Evolutionary conservation across 2,797 vertebrate genomes (phyloP).

Genomic region (Sparidentex hasta): DNA sequence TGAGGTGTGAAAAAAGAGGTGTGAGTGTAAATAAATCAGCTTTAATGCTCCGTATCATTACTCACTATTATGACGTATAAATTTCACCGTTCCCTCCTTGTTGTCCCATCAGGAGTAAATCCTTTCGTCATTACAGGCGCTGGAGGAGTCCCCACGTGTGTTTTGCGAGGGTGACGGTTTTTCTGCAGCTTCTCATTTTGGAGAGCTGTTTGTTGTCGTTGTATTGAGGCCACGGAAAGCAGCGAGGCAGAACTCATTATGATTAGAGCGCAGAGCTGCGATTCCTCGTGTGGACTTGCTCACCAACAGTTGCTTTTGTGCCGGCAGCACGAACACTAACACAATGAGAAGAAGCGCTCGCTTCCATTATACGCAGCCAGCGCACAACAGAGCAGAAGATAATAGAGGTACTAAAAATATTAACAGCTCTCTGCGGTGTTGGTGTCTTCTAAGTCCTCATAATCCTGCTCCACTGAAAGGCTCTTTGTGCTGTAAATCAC

Average conservation of each 20-base stretch:
- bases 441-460: not conserved
- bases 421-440: constrained; percentile 1
- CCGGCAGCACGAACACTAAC: constrained; percentile 24
- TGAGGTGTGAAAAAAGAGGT: too few species aligned
- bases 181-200: not conserved
- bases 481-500: not conserved
- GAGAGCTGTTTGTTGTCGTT: constrained; percentile 26
- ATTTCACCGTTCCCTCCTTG: too few species aligned
- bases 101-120: too few species aligned
- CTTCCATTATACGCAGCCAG: constrained; percentile 7
- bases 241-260: constrained; percentile 15
- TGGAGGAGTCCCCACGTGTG: not conserved
- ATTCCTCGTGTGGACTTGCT: not conserved
- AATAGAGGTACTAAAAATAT: constrained; percentile 27
- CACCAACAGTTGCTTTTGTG: constrained; percentile 29
- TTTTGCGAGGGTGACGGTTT: not conserved
- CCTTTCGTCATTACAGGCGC: too few species aligned
- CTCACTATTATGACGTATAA: too few species aligned
- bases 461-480: constrained; percentile 8
- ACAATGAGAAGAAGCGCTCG: constrained; percentile 3
- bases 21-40: too few species aligned
- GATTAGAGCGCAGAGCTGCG: constrained; percentile 15
- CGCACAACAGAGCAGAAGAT: not conserved
- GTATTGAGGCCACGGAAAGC: constrained; percentile 40
- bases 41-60: too few species aligned